Percentiles rank a stretch among this genome's conserved stretches.
Conservation (phyloP, 2,113 vertebrate species). For the Lanius collurio region DNA sequence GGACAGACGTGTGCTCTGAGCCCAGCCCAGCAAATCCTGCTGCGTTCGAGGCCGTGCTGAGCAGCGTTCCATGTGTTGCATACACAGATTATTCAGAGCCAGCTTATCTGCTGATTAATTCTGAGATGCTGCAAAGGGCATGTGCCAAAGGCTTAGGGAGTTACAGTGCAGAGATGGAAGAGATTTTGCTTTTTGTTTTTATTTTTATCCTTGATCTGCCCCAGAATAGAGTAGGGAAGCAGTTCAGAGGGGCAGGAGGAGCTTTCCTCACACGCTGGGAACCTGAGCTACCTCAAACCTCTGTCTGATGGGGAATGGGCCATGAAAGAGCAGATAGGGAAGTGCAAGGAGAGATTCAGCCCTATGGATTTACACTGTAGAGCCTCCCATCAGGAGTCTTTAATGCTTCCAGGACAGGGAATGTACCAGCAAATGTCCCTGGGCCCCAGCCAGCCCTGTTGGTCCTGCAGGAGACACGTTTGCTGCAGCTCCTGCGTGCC, state of each 20-base stretch:
- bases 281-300: not conserved
- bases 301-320: not conserved
- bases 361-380: rapidly evolving
- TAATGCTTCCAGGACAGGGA: not conserved
- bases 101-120: not conserved
- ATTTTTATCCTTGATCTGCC: not conserved
- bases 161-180: not conserved
- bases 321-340: not conserved
- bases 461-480: not conserved
- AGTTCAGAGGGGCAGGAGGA: not conserved
- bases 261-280: not conserved
- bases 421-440: not conserved
- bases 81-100: not conserved
- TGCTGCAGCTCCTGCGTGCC: not conserved
- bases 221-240: not conserved
- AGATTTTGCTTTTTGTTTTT: not conserved
- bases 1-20: not conserved
- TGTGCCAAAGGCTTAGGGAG: not conserved
- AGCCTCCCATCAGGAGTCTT: not conserved
- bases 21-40: not conserved
- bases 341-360: not conserved
- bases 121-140: not conserved
- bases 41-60: not conserved
- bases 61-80: not conserved
- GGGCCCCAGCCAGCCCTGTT: not conserved